Evolutionary conservation across 1,140 invertebrate genomes (phyloP).

Genomic region (Bombus picipes): DNA sequence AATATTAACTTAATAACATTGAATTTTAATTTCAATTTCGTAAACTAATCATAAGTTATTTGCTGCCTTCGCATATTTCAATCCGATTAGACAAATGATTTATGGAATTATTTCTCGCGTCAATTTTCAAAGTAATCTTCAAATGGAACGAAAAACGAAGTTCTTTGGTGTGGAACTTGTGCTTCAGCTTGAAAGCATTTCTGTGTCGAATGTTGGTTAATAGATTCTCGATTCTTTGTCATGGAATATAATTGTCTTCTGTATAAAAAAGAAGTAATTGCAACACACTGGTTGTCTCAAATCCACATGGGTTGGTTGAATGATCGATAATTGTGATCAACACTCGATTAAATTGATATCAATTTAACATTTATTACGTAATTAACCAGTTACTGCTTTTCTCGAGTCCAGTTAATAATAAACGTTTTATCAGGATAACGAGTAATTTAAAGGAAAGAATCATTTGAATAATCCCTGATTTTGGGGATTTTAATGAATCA

Average conservation of each 20-base stretch:
- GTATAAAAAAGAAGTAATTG: neutral
- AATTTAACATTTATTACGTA: no score
- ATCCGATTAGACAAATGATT: conserved; percentile 9
- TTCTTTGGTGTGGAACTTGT: neutral
- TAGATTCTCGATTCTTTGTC: neutral
- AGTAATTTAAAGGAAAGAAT: neutral
- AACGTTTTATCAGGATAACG: neutral
- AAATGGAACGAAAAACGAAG: no score
- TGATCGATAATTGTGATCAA: no score
- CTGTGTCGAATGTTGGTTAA: neutral
- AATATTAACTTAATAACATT: neutral
- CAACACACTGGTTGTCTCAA: no score
- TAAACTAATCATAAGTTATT: neutral
- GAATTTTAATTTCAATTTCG: neutral
- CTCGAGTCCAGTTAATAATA: neutral
- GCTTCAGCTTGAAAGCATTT: neutral
- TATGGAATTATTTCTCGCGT: neutral
- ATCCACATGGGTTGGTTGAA: no score
- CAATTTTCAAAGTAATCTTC: neutral
- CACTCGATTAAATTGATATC: no score
- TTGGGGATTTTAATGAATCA: neutral
- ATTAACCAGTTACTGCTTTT: no score
- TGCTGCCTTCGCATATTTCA: no score
- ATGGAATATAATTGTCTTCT: neutral
- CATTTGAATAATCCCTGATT: neutral